Evolutionary conservation across 2,888 invertebrate genomes (phyloP), one percentile per base, ranked within the genome.

Genomic region (Drosophila algonquin): DNA sequence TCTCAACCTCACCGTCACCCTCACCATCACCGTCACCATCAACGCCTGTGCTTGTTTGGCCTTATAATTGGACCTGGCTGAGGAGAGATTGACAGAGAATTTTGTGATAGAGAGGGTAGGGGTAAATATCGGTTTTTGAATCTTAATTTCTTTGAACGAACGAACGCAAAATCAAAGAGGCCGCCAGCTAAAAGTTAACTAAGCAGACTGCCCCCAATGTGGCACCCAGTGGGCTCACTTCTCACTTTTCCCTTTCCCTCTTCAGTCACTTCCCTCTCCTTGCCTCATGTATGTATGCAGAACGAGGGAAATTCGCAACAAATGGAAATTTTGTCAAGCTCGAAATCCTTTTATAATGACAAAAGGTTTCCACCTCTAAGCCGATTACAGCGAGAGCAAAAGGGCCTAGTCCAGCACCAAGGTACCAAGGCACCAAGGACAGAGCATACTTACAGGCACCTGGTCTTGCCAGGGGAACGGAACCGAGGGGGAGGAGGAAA

Each of bases 321-420:
- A 89, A 85, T 81, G 87, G 77, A 81, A 84, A 87, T 87, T 77
- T 82, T 84, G 79, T 76, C 81, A 81, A 84, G 87, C 89, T 82
- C 87, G 80, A 88, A 88, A 88, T 88, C 84, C 87, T 76, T 88
- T 82, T 79, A 84, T 89, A 87, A 87, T 88, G 87, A 89, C 86
- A 83, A 89, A 88, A 86, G 87, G 87, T 89, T 81, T 81, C 78
- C 79, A 80, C 87, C 87, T 89, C 75, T 88, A 87, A 87, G 87
- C 89, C 81, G 87, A 88, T 89, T 87, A 83, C 72, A 62, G 46
- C 61, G 56, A 59, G 63, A 73, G 73, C 76, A 78, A 35, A 35
- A 60, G 35, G 35, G 5, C 35, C 35, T 35, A 35, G 12, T 35
- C 35, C 12, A 35, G 35, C 35, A 4, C 12, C 35, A 58, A 50